Conservation (phyloP, 2,888 invertebrate genomes). For the Dasysyrphus albostriatus region DNA sequence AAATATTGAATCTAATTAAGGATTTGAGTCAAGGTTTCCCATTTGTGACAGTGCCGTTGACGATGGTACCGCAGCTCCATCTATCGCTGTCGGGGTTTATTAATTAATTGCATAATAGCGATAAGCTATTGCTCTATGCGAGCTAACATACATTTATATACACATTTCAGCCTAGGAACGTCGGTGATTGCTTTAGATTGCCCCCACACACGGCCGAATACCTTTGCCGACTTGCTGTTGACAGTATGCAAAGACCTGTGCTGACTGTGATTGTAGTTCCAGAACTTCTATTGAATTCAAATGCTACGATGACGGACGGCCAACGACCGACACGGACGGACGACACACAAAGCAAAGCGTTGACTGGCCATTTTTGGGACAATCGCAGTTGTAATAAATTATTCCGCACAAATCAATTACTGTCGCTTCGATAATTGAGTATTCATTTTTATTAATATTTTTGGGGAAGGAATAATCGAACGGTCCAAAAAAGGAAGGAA, state of each 20-base stretch:
- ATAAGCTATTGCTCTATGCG: constrained; percentile 16
- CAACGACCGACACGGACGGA: not conserved
- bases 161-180: constrained; percentile 8
- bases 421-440: constrained; percentile 41
- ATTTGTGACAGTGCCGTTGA: constrained; percentile 47
- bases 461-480: constrained; percentile 47
- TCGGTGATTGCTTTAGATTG: constrained; percentile 38
- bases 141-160: not conserved
- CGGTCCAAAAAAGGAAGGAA: constrained; percentile 57
- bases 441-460: constrained; percentile 29
- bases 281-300: constrained; percentile 70
- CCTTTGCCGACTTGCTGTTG: constrained; percentile 10
- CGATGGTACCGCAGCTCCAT: constrained; percentile 50
- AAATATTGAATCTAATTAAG: constrained; percentile 74
- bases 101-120: constrained; percentile 73
- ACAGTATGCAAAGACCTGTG: constrained; percentile 8
- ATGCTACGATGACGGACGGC: not conserved
- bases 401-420: constrained; percentile 68
- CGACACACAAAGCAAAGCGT: constrained; percentile 5
- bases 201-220: constrained; percentile 41
- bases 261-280: constrained; percentile 4
- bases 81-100: constrained; percentile 56
- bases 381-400: constrained; percentile 72
- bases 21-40: constrained; percentile 76
- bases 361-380: constrained; percentile 57